Evolutionary conservation across 1,140 invertebrate genomes (phyloP).

Genomic region (Ceratitis capitata): DNA sequence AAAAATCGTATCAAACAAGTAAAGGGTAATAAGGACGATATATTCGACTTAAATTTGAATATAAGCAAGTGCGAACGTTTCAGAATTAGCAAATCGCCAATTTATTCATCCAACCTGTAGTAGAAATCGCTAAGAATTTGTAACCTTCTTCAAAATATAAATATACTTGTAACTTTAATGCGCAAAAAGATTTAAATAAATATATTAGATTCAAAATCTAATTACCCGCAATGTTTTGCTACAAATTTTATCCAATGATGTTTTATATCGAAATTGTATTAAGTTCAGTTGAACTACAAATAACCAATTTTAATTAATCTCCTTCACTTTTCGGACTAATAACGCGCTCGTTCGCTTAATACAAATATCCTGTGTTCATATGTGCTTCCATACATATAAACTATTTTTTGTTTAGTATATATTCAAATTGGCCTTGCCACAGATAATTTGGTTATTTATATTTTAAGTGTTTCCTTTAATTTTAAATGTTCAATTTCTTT

Average conservation of each 20-base stretch:
- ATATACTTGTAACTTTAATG: too few species aligned
- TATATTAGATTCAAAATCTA: not conserved
- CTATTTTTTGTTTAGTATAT: constrained; percentile 3
- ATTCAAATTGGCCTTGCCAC: constrained; percentile 16
- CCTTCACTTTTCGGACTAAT: not conserved
- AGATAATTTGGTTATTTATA: constrained; percentile 27
- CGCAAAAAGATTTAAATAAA: not conserved
- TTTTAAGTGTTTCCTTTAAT: constrained; percentile 35
- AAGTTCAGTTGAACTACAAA: not conserved
- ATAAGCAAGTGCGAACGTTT: not conserved
- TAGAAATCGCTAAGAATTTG: too few species aligned
- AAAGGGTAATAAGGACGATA: not conserved
- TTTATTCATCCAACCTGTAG: too few species aligned
- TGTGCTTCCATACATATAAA: not conserved
- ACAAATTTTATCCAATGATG: not conserved
- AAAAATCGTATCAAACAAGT: not conserved
- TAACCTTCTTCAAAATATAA: too few species aligned
- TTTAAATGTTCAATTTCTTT: constrained; percentile 37
- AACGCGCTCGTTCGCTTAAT: not conserved
- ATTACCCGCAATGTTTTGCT: not conserved
- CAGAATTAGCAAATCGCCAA: not conserved
- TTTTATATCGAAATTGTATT: not conserved
- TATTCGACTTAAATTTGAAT: not conserved
- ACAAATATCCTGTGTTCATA: not conserved
- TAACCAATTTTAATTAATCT: not conserved